Conservation (phyloP, 2,797 vertebrate species). For the Mus minutoides region DNA sequence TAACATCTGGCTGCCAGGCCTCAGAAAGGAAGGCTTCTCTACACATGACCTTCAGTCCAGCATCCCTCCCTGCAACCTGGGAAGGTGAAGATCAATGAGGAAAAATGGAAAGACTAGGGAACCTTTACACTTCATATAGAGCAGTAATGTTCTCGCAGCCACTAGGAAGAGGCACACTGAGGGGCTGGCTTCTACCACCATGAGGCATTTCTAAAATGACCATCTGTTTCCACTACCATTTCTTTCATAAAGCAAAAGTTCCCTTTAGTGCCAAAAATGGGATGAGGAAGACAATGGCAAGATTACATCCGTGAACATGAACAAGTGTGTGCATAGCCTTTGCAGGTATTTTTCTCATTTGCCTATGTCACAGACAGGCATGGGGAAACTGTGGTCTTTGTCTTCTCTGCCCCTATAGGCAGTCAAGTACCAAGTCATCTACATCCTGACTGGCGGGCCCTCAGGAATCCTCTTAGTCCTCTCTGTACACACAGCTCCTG, state of each 20-base stretch:
- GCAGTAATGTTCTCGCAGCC: neutral
- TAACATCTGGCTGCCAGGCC: neutral
- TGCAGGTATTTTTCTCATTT: neutral
- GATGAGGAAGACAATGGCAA: neutral
- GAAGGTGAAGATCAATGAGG: neutral
- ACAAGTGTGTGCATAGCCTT: neutral
- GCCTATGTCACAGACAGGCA: neutral
- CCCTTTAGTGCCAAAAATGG: slow-evolving; percentile 15
- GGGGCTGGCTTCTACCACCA: neutral
- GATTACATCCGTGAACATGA: slow-evolving; percentile 27
- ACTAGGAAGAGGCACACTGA: neutral
- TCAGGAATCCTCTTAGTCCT: neutral
- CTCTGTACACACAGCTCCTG: neutral
- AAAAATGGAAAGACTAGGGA: neutral
- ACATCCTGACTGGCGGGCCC: neutral
- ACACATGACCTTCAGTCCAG: neutral
- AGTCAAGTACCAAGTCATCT: neutral
- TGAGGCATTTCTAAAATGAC: slow-evolving; percentile 15
- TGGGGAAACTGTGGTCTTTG: neutral
- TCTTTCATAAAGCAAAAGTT: slow-evolving; percentile 44
- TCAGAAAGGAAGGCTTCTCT: slow-evolving; percentile 3
- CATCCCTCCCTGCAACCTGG: neutral
- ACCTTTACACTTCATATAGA: neutral
- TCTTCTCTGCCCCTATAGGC: neutral
- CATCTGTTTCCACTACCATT: neutral